Evolutionary conservation across 2,888 invertebrate genomes (phyloP).

Genomic region (Hirtodrosophila trivittata): DNA sequence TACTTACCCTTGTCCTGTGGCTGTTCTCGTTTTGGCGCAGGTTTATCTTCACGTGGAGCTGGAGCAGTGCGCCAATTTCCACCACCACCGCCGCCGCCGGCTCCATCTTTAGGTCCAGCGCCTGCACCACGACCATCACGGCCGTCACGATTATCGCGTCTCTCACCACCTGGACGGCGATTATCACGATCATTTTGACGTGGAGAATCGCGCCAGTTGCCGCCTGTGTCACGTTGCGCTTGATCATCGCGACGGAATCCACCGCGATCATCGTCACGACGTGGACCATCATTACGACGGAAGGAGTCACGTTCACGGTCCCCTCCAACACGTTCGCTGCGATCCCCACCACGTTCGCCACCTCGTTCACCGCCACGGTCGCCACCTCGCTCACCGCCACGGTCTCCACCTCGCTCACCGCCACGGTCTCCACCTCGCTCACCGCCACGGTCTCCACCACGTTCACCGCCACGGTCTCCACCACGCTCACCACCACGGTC

Average conservation of each 20-base stretch:
- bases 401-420: slow-evolving; percentile 28
- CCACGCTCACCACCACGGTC: slow-evolving; percentile 36
- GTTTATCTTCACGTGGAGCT: slow-evolving; percentile 80
- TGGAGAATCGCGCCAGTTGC: slow-evolving; percentile 81
- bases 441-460: slow-evolving; percentile 25
- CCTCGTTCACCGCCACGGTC: slow-evolving; percentile 45
- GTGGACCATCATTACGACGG: slow-evolving; percentile 67
- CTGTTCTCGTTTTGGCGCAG: slow-evolving; percentile 69
- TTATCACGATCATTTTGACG: slow-evolving; percentile 77
- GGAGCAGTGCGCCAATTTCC: slow-evolving; percentile 81
- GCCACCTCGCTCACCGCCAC: slow-evolving; percentile 38
- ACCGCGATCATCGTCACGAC: slow-evolving; percentile 63
- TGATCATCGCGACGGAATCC: slow-evolving; percentile 73
- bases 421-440: slow-evolving; percentile 43
- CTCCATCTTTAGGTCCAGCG: slow-evolving; percentile 62
- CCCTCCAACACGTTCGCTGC: slow-evolving; percentile 42
- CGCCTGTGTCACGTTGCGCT: slow-evolving; percentile 68
- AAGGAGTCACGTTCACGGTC: slow-evolving; percentile 60
- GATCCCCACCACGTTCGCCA: slow-evolving; percentile 47
- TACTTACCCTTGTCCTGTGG: slow-evolving; percentile 77
- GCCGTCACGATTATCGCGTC: slow-evolving; percentile 70
- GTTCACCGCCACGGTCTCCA: slow-evolving; percentile 38
- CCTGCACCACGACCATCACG: slow-evolving; percentile 75
- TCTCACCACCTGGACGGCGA: slow-evolving; percentile 66
- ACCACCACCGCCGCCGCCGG: slow-evolving; percentile 54